phyloP scores from a whole-genome alignment of 2,113 vertebrate genomes.

The Brachyistius frenatus region DNA sequence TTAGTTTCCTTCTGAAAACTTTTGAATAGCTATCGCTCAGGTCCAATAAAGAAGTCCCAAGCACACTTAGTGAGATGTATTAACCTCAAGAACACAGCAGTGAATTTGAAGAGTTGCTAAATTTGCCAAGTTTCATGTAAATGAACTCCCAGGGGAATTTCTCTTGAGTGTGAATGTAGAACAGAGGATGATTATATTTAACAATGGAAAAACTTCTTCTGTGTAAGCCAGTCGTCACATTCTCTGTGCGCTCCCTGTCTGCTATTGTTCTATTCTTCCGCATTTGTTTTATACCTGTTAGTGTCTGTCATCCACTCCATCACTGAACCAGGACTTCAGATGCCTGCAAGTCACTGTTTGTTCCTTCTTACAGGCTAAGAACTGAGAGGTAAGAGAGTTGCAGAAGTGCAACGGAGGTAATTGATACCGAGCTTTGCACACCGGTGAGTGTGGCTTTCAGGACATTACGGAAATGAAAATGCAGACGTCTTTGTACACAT shows the following conservation, averaged over 20 bases:
- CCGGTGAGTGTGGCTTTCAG: constrained; percentile 64
- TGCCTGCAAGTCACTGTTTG: constrained; percentile 72
- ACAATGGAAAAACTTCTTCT: constrained; percentile 74
- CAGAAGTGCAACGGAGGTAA: constrained; percentile 73
- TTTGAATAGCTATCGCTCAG: constrained; percentile 42
- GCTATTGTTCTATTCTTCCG: constrained; percentile 62
- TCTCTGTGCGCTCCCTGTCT: constrained; percentile 41
- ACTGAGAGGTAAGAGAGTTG: constrained; percentile 51
- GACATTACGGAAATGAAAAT: constrained; percentile 74
- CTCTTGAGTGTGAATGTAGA: constrained; percentile 65
- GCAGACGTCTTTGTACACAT: constrained; percentile 56
- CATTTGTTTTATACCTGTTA: constrained; percentile 75
- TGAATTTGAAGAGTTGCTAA: constrained; percentile 68
- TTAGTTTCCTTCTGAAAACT: constrained; percentile 25
- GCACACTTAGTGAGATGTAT: constrained; percentile 35
- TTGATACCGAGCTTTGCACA: constrained; percentile 77
- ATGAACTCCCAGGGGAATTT: constrained; percentile 74
- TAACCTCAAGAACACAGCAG: constrained; percentile 62
- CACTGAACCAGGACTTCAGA: constrained; percentile 74
- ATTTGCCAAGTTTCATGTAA: constrained; percentile 79
- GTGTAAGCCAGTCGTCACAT: constrained; percentile 54
- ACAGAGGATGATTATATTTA: constrained; percentile 84
- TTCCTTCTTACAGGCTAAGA: constrained; percentile 63
- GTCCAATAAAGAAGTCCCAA: constrained; percentile 45
- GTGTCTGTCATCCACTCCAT: constrained; percentile 73